A percentile compares a stretch with the other conserved stretches of the same genome.
Conservation (phyloP, 2,797 vertebrate species). For the Phataginus tricuspis region DNA sequence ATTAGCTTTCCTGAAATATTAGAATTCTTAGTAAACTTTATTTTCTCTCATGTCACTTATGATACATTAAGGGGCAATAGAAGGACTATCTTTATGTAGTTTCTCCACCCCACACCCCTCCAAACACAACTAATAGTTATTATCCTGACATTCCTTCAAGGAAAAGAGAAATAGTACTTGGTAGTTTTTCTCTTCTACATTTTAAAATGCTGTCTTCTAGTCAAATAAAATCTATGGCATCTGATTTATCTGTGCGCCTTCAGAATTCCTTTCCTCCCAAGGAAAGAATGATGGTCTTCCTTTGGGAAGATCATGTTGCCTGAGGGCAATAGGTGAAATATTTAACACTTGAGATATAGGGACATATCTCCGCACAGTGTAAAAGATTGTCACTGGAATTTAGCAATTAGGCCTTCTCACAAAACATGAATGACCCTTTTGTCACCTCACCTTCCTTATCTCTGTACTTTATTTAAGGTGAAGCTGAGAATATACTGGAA, state of each 20-base stretch:
- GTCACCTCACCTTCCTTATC: not conserved
- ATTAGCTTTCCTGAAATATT: constrained; percentile 16
- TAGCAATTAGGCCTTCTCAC: not conserved
- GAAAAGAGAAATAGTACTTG: not conserved
- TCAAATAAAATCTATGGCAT: not conserved
- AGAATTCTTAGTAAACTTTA: constrained; percentile 6
- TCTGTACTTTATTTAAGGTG: constrained; percentile 84
- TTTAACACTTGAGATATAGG: not conserved
- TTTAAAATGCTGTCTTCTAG: constrained; percentile 27
- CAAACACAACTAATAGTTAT: constrained; percentile 25
- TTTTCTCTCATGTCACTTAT: constrained; percentile 26
- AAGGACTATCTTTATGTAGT: not conserved
- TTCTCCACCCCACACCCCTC: not conserved
- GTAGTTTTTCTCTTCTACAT: not conserved
- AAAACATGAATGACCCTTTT: not conserved
- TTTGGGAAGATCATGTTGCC: not conserved
- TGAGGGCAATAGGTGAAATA: not conserved
- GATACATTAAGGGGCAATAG: not conserved
- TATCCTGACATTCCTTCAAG: constrained; percentile 22
- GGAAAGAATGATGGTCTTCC: not conserved
- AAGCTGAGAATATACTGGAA: constrained; percentile 91
- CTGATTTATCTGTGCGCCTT: not conserved
- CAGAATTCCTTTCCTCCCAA: not conserved
- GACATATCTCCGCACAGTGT: not conserved
- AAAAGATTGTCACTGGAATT: not conserved